Percentiles rank a stretch among this genome's conserved stretches.
These are phyloP conservation scores for Pelusios castaneus DNA, from an alignment of 2,113 vertebrate species.

Conservation along the genomic window DNA sequence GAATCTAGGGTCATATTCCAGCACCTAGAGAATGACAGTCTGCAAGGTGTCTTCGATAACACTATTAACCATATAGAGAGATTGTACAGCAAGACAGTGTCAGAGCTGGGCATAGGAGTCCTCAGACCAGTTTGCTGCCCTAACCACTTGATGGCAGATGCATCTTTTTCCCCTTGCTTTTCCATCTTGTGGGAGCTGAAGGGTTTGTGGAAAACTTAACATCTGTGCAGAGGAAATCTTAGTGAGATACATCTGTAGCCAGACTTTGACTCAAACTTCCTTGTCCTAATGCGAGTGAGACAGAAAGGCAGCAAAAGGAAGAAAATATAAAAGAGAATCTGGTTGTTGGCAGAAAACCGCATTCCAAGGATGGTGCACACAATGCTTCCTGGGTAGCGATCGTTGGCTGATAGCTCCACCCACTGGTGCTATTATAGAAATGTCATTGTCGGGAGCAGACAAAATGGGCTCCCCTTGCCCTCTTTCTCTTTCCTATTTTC, in stretches of 20 bases:
- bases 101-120: not conserved
- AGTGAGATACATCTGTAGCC: too few relatives aligned
- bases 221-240: too few relatives aligned
- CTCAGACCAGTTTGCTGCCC: not conserved
- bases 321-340: slow-evolving; percentile 28
- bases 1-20: not conserved
- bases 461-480: not conserved
- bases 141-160: not conserved
- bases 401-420: slow-evolving; percentile 22
- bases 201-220: too few relatives aligned
- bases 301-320: slow-evolving; percentile 8
- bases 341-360: slow-evolving; percentile 47
- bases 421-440: not conserved
- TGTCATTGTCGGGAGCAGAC: not conserved
- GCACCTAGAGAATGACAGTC: not conserved
- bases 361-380: not conserved
- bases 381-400: slow-evolving; percentile 40
- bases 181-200: too few relatives aligned
- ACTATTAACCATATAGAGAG: not conserved
- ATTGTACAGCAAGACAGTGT: not conserved
- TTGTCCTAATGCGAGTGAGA: not conserved
- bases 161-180: too few relatives aligned
- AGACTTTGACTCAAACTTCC: not conserved
- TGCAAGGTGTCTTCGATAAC: not conserved
- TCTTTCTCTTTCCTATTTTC: not conserved